phyloP scores from a whole-genome alignment of 2,797 vertebrate genomes.

The Typhlichthys subterraneus region DNA sequence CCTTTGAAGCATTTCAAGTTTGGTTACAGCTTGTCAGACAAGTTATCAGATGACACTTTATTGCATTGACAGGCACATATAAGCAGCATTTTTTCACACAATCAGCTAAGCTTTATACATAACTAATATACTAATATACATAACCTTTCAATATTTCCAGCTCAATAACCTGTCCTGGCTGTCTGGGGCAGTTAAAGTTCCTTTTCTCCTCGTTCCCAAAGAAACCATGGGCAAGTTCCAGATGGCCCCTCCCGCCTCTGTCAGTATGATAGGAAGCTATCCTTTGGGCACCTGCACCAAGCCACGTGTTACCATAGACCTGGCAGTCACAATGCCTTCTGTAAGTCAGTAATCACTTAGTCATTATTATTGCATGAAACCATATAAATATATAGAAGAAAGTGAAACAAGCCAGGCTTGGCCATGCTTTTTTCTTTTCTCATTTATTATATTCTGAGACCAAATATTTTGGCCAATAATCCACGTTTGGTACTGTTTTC shows the following conservation, averaged over 20 bases:
- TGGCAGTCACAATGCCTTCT: conserved; percentile 88
- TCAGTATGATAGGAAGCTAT: conserved; percentile 94
- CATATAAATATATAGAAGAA: no score
- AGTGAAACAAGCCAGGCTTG: neutral
- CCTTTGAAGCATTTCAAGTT: neutral
- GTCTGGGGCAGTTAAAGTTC: conserved; percentile 80
- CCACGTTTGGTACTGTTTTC: neutral
- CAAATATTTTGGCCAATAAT: no score
- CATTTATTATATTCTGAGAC: no score
- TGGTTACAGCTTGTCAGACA: neutral
- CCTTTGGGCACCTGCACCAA: conserved; percentile 89
- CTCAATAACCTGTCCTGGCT: conserved; percentile 88
- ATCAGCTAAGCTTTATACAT: neutral
- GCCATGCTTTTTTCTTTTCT: neutral
- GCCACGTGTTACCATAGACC: conserved; percentile 85
- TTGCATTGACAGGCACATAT: neutral
- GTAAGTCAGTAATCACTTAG: conserved; percentile 69
- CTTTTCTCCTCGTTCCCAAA: conserved; percentile 86
- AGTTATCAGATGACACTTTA: no score
- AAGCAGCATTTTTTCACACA: neutral
- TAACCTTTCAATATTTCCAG: conserved; percentile 57
- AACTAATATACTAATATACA: neutral
- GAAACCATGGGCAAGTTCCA: conserved; percentile 86
- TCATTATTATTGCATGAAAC: neutral
- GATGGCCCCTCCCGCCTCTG: conserved; percentile 83